These are phyloP conservation scores for Chaetura pelagica DNA, from an alignment of 2,113 vertebrate species.

Conservation along the genomic window DNA sequence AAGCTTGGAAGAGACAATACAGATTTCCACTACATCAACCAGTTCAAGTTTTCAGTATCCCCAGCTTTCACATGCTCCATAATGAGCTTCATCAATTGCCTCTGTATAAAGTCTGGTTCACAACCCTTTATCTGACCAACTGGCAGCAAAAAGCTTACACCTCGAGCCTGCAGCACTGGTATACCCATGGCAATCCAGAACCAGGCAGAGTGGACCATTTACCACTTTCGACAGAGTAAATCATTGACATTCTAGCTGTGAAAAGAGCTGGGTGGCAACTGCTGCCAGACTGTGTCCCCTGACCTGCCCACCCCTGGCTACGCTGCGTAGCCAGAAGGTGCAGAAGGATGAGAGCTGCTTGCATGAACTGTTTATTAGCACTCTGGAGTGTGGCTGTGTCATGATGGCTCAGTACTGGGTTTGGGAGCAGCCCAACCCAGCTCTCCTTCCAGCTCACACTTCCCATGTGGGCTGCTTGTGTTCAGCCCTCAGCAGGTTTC, in stretches of 20 bases:
- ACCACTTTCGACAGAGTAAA: background rate
- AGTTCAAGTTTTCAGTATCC: background rate
- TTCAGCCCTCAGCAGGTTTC: background rate
- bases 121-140: background rate
- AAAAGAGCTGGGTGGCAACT: background rate
- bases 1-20: background rate
- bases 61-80: background rate
- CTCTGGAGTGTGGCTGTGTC: rapidly evolving
- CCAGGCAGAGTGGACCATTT: background rate
- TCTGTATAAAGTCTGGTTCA: background rate
- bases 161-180: background rate
- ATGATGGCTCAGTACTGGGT: rapidly evolving
- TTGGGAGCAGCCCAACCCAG: background rate
- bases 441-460: background rate
- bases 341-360: background rate
- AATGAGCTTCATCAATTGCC: background rate
- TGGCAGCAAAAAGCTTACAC: background rate
- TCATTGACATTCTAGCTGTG: background rate
- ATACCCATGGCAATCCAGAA: background rate
- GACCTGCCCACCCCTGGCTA: rapidly evolving
- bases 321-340: too few species aligned
- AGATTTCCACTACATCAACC: rapidly evolving
- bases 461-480: rapidly evolving
- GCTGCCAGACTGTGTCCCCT: rapidly evolving
- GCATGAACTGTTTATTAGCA: background rate